Conservation (phyloP, 2,888 invertebrate species). For the Patella ulyssiponensis region DNA sequence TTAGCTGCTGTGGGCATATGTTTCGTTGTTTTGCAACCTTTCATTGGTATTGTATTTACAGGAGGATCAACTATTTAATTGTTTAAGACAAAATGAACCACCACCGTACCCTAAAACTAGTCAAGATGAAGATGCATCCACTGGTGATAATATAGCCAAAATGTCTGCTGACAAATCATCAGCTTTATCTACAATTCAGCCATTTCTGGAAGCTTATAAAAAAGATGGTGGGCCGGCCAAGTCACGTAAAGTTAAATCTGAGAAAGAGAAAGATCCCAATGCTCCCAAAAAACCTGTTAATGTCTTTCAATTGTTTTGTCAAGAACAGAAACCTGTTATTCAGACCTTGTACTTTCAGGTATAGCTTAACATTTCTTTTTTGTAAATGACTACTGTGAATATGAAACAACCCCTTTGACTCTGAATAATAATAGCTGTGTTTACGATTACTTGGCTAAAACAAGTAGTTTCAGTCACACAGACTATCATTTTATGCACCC, state of each 20-base stretch:
- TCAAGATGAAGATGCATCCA: slow-evolving; percentile 29
- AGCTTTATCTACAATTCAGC: slow-evolving; percentile 52
- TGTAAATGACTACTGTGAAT: too few species aligned
- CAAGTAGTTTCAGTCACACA: too few species aligned
- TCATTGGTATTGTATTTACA: slow-evolving; percentile 28
- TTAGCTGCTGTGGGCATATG: too few species aligned
- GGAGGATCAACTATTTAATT: slow-evolving; percentile 61
- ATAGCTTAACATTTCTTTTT: not conserved
- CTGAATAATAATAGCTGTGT: too few species aligned
- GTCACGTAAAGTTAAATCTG: slow-evolving; percentile 43
- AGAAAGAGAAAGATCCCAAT: slow-evolving; percentile 51
- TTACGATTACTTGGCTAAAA: too few species aligned
- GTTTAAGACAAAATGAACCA: slow-evolving; percentile 32
- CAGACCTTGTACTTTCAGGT: slow-evolving; percentile 65
- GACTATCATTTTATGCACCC: too few species aligned
- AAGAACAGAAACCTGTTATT: slow-evolving; percentile 56
- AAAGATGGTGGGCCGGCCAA: slow-evolving; percentile 25
- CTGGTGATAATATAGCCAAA: slow-evolving; percentile 32
- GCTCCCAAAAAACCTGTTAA: slow-evolving; percentile 64
- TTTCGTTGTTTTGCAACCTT: too few species aligned
- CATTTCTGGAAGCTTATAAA: slow-evolving; percentile 42
- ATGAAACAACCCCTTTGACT: too few species aligned
- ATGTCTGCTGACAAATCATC: slow-evolving; percentile 36
- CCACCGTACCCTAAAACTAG: slow-evolving; percentile 35
- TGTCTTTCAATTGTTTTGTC: slow-evolving; percentile 66